Conservation (phyloP, 2,888 invertebrate species). For the Drosophila recens region DNA sequence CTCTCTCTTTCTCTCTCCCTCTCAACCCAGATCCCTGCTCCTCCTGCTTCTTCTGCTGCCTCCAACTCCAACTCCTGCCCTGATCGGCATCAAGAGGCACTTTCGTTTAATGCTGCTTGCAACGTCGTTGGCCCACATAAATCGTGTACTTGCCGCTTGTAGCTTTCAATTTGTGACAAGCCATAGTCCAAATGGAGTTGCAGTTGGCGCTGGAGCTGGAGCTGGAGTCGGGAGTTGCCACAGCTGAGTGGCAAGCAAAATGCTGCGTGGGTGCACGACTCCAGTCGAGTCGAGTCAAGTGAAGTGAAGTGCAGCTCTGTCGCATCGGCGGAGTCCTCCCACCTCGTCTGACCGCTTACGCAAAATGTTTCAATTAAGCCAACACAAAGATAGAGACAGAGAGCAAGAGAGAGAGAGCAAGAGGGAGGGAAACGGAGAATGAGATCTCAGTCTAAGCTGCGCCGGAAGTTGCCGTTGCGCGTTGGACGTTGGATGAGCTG, state of each 20-base stretch:
- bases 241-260: constrained; percentile 60
- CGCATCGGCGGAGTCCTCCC: constrained; percentile 41
- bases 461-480: constrained; percentile 64
- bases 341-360: constrained; percentile 73
- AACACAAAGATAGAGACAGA: constrained; percentile 16
- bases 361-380: constrained; percentile 79
- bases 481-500: constrained; percentile 47
- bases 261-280: constrained; percentile 65
- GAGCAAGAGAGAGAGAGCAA: neutral
- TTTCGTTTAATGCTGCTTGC: constrained; percentile 61
- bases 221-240: constrained; percentile 36
- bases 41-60: neutral
- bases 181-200: constrained; percentile 48
- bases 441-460: constrained; percentile 24
- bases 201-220: constrained; percentile 27
- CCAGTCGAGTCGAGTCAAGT: constrained; percentile 28
- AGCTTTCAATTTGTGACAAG: constrained; percentile 81
- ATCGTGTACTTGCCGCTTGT: constrained; percentile 82
- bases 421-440: neutral
- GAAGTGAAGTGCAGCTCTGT: constrained; percentile 44
- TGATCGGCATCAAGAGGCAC: constrained; percentile 51
- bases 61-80: constrained; percentile 8
- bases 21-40: neutral
- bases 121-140: constrained; percentile 73
- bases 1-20: neutral